Conservation (phyloP, 2,888 invertebrate genomes). For the Phlogophora meticulosa region DNA sequence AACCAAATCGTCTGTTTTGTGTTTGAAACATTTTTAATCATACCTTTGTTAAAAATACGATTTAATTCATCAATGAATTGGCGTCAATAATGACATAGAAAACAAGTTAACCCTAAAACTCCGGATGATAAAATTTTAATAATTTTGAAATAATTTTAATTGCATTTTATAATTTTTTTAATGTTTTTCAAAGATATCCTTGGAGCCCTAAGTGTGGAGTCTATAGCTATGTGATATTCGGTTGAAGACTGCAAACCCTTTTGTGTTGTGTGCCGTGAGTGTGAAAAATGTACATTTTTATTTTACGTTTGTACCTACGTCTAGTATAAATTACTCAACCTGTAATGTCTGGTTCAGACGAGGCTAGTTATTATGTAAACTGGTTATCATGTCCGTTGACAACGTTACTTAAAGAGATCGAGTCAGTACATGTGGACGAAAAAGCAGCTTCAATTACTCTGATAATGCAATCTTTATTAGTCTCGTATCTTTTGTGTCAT, state of each 20-base stretch:
- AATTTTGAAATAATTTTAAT: too few relatives aligned
- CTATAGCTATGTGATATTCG: constrained; percentile 86
- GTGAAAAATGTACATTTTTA: constrained; percentile 80
- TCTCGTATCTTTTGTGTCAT: constrained; percentile 1
- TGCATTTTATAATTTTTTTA: neutral
- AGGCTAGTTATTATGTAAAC: constrained; percentile 34
- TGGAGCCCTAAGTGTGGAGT: constrained; percentile 79
- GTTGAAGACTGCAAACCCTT: constrained; percentile 86
- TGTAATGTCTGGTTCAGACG: constrained; percentile 64
- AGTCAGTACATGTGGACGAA: neutral
- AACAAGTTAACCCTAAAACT: constrained; percentile 34
- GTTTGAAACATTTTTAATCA: constrained; percentile 7
- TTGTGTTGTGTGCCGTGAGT: constrained; percentile 86
- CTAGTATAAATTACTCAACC: constrained; percentile 74
- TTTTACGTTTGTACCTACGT: constrained; percentile 82
- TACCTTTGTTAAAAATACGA: neutral
- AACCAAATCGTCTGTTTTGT: constrained; percentile 25
- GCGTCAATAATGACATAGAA: constrained; percentile 23
- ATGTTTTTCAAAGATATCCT: constrained; percentile 40
- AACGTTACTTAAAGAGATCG: constrained; percentile 13
- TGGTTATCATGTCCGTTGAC: constrained; percentile 19
- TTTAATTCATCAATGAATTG: constrained; percentile 41
- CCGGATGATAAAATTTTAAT: neutral
- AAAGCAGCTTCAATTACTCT: neutral
- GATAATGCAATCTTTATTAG: constrained; percentile 24